Evolutionary conservation across 1,140 invertebrate species (phyloP), one percentile per base, ranked within the genome.

Genomic region (Globodera rostochiensis): DNA sequence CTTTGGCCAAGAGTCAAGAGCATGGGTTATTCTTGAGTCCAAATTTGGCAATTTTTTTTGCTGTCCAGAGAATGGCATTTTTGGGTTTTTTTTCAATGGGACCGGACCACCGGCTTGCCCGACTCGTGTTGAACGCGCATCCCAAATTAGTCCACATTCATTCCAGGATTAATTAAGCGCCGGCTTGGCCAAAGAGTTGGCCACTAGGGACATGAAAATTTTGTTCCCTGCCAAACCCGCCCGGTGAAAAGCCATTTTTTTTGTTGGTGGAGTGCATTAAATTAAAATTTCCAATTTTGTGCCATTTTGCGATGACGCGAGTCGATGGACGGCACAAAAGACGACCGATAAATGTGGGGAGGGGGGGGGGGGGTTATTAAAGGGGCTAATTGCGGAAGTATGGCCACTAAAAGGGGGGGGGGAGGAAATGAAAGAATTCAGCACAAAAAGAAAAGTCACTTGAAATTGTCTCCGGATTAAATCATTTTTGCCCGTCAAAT

Each of bases 401-500:
- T 64, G 57, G 57, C 57, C 57, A 19, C 57, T 4, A 19, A 15
- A 64, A 15, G 11, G 57, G 15, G 57, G 57, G 57, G 57, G 15
- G 57, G 57, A 36, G 57, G 57, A 64, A 64, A 64, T 64, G 57
- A 36, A 15, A 6, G 57, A 64, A 64, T 64, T 64, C 19, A 21
- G 69, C 69, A 47, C 25, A 6, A 45, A 71, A 71, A 71, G 36
- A 19, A 9, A 8, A n/a, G 36, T 46, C n/a, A n/a, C 4, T 25
- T 77, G n/a, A 5, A 11, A 13, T 36, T 64, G 19, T 77, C n/a
- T 66, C 50, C 19, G 67, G 67, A 45, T 77, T 69, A 77, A 77
- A 36, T 60, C 9, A 21, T 11, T 36, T 45, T 67, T 76, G n/a
- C 36, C 45, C 13, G 21, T 47, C 13, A 75, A 25, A 57, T 60